These are phyloP conservation scores for Pharmacophagus antenor DNA, from an alignment of 2,888 invertebrate genomes.

Conservation along the genomic window DNA sequence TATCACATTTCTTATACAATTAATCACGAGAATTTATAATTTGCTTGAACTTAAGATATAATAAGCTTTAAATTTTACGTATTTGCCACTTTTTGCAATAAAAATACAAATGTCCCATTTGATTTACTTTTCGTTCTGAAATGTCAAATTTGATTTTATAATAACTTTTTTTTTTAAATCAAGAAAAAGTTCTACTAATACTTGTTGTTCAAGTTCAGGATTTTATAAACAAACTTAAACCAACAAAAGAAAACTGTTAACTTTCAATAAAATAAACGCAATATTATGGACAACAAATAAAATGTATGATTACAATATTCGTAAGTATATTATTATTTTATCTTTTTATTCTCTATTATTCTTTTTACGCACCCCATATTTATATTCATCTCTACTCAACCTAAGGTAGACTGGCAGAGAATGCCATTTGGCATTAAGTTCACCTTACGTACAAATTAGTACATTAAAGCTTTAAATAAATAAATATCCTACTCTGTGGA, in stretches of 20 bases:
- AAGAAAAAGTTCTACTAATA: not conserved
- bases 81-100: conserved; percentile 4
- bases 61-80: not conserved
- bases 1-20: not conserved
- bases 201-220: too few relatives aligned
- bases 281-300: too few relatives aligned
- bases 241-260: not conserved
- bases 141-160: conserved; percentile 9
- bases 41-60: not conserved
- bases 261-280: not conserved
- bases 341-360: not conserved
- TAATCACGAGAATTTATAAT: conserved; percentile 7
- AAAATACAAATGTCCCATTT: conserved; percentile 15
- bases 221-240: not conserved
- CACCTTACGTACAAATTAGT: too few relatives aligned
- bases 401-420: too few relatives aligned
- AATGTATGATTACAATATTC: too few relatives aligned
- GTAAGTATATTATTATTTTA: too few relatives aligned
- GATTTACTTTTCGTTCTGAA: conserved; percentile 12
- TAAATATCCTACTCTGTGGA: conserved; percentile 9
- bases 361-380: too few relatives aligned
- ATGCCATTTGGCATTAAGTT: too few relatives aligned
- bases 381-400: too few relatives aligned
- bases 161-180: not conserved
- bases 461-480: too few relatives aligned